Conservation (phyloP, 23 tunicate species). For the Phallusia fumigata region DNA sequence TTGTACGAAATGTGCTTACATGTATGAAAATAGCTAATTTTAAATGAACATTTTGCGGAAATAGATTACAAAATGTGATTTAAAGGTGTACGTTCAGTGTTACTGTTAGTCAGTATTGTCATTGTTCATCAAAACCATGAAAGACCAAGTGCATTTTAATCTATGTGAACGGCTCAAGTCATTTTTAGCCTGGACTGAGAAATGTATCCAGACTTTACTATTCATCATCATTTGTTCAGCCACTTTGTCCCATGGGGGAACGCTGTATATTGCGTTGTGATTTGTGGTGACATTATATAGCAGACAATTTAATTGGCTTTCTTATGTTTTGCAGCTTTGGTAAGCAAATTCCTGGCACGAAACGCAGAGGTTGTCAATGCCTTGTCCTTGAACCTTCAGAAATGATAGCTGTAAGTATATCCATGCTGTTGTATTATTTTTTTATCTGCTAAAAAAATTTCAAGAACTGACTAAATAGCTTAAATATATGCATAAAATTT, state of each 20-base stretch:
- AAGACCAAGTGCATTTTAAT: too few relatives aligned
- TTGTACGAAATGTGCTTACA: background rate
- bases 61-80: too few relatives aligned
- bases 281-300: background rate
- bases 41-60: background rate
- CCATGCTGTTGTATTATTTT: background rate
- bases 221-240: too few relatives aligned
- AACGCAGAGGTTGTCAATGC: conserved; percentile 90
- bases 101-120: too few relatives aligned
- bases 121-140: too few relatives aligned
- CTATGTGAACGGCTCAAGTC: too few relatives aligned
- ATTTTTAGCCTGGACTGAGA: too few relatives aligned
- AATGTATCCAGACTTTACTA: too few relatives aligned
- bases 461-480: too few relatives aligned
- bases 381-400: conserved; percentile 77
- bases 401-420: conserved; percentile 80
- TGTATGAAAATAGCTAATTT: background rate
- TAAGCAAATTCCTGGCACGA: conserved; percentile 92
- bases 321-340: conserved; percentile 76
- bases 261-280: background rate
- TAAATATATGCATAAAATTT: too few relatives aligned
- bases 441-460: too few relatives aligned
- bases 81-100: too few relatives aligned
- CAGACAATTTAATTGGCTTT: background rate
- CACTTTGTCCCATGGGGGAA: background rate